A percentile compares a stretch with the other conserved stretches of the same genome.
Conservation (phyloP, 2,797 vertebrate genomes). For the Xenops minutus region DNA sequence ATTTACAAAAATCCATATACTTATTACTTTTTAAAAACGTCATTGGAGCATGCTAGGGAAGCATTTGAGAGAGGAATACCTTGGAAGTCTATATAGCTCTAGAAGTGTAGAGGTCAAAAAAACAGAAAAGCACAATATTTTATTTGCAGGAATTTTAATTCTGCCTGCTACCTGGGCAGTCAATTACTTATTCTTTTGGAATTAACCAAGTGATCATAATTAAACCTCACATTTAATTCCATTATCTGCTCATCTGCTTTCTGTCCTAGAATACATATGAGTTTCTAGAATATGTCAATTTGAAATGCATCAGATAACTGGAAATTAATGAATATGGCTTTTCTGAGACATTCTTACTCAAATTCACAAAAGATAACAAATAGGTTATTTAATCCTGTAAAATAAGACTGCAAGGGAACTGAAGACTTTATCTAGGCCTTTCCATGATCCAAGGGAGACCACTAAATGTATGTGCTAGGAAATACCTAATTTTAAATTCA, state of each 20-base stretch:
- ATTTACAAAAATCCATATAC: not conserved
- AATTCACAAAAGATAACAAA: not conserved
- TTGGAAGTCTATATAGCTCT: not conserved
- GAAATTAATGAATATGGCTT: not conserved
- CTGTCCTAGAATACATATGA: not conserved
- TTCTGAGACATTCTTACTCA: not conserved
- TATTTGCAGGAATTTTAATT: not conserved
- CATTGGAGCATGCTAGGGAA: not conserved
- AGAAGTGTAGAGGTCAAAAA: not conserved
- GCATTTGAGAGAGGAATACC: not conserved
- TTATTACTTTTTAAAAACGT: not conserved
- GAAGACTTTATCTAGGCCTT: not conserved
- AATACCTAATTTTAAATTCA: not conserved
- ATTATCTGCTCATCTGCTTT: not conserved
- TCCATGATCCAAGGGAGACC: not conserved
- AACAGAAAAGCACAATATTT: not conserved
- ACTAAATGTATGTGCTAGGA: not conserved
- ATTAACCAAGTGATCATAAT: not conserved
- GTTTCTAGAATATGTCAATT: not conserved
- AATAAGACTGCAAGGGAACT: not conserved
- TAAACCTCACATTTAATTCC: not conserved
- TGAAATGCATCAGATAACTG: not conserved
- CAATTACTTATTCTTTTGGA: not conserved
- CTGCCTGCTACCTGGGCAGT: not conserved
- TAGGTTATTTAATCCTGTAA: not conserved